Percentiles rank a stretch among this genome's conserved stretches.
Evolutionary conservation across 2,797 vertebrate genomes (phyloP).

Genomic region (Buceros bicornis): DNA sequence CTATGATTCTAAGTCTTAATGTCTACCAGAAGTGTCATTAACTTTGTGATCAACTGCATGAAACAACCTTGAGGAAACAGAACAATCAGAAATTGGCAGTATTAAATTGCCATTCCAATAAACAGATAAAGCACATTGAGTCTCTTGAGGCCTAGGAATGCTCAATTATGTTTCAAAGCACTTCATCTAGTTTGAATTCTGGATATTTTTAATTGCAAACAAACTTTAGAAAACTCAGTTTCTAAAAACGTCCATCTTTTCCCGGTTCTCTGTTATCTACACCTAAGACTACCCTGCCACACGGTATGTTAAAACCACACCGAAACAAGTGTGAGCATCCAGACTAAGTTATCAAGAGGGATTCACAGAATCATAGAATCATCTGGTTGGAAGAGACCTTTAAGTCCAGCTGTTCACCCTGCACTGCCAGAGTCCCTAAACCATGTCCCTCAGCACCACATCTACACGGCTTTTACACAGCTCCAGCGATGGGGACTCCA

Average conservation of each 20-base stretch:
- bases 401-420: no score
- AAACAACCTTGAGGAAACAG: not conserved
- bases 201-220: not conserved
- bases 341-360: not conserved
- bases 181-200: not conserved
- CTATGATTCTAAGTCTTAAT: not conserved
- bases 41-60: not conserved
- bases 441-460: no score
- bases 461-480: no score
- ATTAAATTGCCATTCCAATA: not conserved
- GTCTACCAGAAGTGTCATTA: not conserved
- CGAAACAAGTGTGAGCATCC: not conserved
- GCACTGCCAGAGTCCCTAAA: no score
- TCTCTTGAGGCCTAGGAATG: not conserved
- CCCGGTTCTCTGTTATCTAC: not conserved
- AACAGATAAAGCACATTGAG: fast-evolving
- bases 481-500: no score
- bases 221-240: not conserved
- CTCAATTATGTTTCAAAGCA: not conserved
- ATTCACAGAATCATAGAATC: no score
- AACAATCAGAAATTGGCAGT: not conserved
- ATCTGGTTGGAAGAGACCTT: no score
- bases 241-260: not conserved
- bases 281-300: not conserved
- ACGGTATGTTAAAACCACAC: not conserved